Base-by-base conservation (phyloP, 2,888 invertebrate genomes). In the Chalcosyrphus nemorum region DNA sequence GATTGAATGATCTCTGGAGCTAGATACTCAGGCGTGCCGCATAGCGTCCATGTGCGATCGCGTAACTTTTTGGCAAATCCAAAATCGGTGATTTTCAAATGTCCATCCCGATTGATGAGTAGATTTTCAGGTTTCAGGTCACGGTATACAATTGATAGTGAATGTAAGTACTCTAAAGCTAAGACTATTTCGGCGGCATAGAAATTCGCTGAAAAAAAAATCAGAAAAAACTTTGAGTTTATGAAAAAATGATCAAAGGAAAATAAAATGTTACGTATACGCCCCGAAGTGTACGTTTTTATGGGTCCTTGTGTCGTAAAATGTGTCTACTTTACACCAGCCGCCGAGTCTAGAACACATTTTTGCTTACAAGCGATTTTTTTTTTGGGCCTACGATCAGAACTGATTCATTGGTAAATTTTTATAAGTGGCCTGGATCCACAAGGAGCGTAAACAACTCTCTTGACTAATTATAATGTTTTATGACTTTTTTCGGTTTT, bases 1-100 rank as follows among this genome's bases (percentile, higher is more conserved):
- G 97, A 97, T 91, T 98, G 98, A 88, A 99, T 98, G 86, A 99
- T 98, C 92, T 99, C 98, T 11, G 97, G 97, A 52, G 99, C 99
- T 86, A 99, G 93, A 92, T 99, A 99, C 91, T 99, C 99, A 0
- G 99, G 98, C 0, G 99, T 99, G 0, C 98, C 98, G 90, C 98
- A 98, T 54, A 98, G 91, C 0, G 98, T 98, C 98, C 98, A 98
- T 71, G 98, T 99, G 88, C 98, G 95, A 91, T 99, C 99, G 1
- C 95, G 95, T 54, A 99, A 92, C 89, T 97, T 96, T 92, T 99
- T 99, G 50, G 99, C 98, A 91, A 99, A 99, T 9, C 99, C 99
- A 90, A 99, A 99, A 91, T 99, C 99, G 6, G 98, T 99, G 88
- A 99, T 97, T 92, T 98, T 99, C 88, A 99, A 92, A 91, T 99